Percentiles rank a stretch among this genome's conserved stretches.
phyloP scores from a whole-genome alignment of 1,140 invertebrate genomes.

The Drosophila elegans region DNA sequence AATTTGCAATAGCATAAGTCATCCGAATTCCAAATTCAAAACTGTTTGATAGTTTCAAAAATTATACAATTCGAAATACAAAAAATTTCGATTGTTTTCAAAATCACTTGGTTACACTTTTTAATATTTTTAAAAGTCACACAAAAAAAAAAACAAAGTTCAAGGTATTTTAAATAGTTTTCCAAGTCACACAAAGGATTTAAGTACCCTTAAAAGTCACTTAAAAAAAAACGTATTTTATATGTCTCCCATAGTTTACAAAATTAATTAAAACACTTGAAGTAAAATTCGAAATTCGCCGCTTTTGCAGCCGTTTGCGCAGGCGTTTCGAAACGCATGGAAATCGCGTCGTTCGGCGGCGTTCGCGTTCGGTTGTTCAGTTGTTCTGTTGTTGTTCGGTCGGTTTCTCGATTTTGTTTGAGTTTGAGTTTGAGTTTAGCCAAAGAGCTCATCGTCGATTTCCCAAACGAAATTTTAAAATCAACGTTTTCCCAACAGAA shows the following conservation, averaged over 20 bases:
- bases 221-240: background rate
- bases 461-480: no score
- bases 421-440: no score
- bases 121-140: background rate
- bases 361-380: slow-evolving; percentile 9
- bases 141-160: background rate
- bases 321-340: slow-evolving; percentile 37
- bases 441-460: no score
- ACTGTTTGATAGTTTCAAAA: no score
- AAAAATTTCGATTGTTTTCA: no score
- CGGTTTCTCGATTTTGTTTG: no score
- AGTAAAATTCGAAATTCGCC: slow-evolving; percentile 19
- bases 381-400: no score
- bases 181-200: background rate
- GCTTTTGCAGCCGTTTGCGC: slow-evolving; percentile 52
- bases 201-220: background rate
- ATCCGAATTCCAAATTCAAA: no score
- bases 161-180: background rate
- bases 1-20: no score
- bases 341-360: slow-evolving; percentile 16
- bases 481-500: no score
- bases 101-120: background rate
- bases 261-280: slow-evolving; percentile 7
- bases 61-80: no score
- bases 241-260: background rate